phyloP scores from a whole-genome alignment of 2,888 invertebrate genomes.

The Acrocyrtus sp. region DNA sequence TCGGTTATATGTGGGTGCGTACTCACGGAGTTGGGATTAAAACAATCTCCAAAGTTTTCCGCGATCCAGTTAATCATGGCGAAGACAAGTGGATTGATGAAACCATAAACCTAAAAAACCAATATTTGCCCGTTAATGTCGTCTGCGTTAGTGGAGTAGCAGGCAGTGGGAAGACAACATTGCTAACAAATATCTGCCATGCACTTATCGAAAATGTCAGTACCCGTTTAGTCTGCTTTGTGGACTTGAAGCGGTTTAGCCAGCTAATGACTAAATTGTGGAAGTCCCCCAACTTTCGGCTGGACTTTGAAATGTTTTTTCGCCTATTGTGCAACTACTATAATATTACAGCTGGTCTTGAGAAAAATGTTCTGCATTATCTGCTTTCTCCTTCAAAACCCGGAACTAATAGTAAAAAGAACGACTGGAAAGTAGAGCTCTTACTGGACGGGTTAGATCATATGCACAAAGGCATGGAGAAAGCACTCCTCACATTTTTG shows the following conservation, averaged over 20 bases:
- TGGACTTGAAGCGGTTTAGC: background rate
- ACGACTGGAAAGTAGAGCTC: conserved; percentile 17
- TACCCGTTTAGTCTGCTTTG: conserved; percentile 3
- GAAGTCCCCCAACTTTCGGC: no score
- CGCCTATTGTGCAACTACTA: background rate
- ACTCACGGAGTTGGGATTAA: no score
- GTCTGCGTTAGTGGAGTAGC: conserved; percentile 17
- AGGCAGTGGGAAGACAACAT: conserved; percentile 18
- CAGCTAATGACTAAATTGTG: background rate
- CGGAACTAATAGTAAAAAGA: background rate
- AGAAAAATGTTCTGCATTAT: conserved; percentile 1
- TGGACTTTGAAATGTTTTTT: conserved; percentile 1
- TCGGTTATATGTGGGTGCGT: no score
- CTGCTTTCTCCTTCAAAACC: background rate
- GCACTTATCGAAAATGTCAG: background rate
- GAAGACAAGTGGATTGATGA: conserved; percentile 12
- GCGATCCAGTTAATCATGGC: background rate
- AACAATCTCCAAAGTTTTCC: background rate
- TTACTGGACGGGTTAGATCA: conserved; percentile 13
- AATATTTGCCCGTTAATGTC: no score
- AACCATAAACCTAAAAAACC: conserved; percentile 7
- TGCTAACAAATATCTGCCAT: conserved; percentile 2
- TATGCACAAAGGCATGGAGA: background rate
- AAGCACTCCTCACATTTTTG: background rate
- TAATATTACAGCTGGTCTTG: background rate